A percentile compares a stretch with the other conserved stretches of the same genome.
phyloP scores from a whole-genome alignment of 2,113 vertebrate genomes.

The Neogale vison region DNA sequence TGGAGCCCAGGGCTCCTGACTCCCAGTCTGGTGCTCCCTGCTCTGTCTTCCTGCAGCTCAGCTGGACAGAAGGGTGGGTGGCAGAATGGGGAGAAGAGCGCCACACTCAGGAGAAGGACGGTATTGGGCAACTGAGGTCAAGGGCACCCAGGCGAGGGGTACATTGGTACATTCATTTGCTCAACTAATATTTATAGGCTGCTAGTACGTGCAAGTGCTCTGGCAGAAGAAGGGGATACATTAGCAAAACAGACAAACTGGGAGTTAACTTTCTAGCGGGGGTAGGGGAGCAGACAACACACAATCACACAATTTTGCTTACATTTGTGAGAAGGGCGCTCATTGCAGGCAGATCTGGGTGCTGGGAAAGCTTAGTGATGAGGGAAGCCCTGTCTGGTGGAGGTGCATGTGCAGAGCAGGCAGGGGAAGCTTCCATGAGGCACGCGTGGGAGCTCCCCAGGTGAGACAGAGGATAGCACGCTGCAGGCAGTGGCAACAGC shows the following conservation, averaged over 20 bases:
- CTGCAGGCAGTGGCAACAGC: neutral
- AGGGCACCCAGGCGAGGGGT: neutral
- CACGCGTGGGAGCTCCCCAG: accelerated
- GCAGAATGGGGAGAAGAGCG: neutral
- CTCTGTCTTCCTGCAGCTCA: neutral
- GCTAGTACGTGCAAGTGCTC: neutral
- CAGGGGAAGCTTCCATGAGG: neutral
- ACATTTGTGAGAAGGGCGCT: neutral
- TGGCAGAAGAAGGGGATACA: neutral
- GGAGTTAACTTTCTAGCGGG: neutral
- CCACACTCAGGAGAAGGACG: neutral
- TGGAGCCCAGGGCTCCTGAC: neutral
- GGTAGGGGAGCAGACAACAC: neutral
- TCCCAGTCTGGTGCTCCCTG: accelerated
- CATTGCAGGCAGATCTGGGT: neutral
- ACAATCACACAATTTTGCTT: accelerated
- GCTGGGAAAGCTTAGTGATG: neutral
- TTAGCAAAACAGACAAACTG: neutral
- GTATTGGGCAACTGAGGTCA: neutral
- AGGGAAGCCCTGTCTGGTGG: accelerated
- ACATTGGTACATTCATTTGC: neutral
- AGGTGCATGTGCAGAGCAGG: no score
- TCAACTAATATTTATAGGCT: neutral
- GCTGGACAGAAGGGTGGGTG: neutral
- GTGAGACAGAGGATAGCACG: neutral